Conservation (phyloP, 53 echinoderm and acorn worm species). For the Echinarachnius parma region DNA sequence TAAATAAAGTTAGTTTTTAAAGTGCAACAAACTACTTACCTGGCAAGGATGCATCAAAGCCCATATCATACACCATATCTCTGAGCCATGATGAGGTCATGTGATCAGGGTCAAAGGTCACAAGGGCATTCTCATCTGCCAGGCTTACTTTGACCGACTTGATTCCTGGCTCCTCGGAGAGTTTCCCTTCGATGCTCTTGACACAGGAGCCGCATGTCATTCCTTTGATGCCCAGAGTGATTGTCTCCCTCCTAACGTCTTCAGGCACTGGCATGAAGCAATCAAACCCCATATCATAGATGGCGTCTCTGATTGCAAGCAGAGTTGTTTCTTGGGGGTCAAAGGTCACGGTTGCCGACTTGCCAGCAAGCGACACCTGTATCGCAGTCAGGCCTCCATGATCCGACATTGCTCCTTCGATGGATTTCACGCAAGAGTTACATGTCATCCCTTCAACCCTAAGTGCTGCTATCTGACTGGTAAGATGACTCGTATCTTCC, state of each 20-base stretch:
- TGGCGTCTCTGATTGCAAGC: slow-evolving; percentile 58
- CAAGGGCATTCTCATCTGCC: slow-evolving; percentile 57
- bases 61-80: slow-evolving; percentile 83
- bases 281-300: slow-evolving; percentile 92
- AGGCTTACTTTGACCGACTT: slow-evolving; percentile 67
- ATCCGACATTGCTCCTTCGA: slow-evolving; percentile 65
- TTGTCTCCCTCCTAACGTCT: slow-evolving; percentile 16
- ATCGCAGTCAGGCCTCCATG: slow-evolving; percentile 64
- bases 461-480: slow-evolving; percentile 34
- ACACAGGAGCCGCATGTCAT: slow-evolving; percentile 97
- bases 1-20: too few species aligned
- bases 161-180: slow-evolving; percentile 64
- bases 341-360: slow-evolving; percentile 66
- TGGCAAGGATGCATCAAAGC: slow-evolving; percentile 69
- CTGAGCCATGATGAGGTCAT: slow-evolving; percentile 54
- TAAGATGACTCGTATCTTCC: slow-evolving; percentile 42
- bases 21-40: too few species aligned
- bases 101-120: slow-evolving; percentile 58
- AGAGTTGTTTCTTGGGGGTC: slow-evolving; percentile 55
- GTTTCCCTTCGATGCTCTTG: slow-evolving; percentile 71
- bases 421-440: slow-evolving; percentile 77
- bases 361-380: slow-evolving; percentile 61
- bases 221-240: slow-evolving; percentile 61
- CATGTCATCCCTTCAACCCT: slow-evolving; percentile 94
- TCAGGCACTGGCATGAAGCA: slow-evolving; percentile 41